A percentile compares a stretch with the other conserved stretches of the same genome.
phyloP scores from a whole-genome alignment of 2,888 invertebrate species.

The Macropis europaea region DNA sequence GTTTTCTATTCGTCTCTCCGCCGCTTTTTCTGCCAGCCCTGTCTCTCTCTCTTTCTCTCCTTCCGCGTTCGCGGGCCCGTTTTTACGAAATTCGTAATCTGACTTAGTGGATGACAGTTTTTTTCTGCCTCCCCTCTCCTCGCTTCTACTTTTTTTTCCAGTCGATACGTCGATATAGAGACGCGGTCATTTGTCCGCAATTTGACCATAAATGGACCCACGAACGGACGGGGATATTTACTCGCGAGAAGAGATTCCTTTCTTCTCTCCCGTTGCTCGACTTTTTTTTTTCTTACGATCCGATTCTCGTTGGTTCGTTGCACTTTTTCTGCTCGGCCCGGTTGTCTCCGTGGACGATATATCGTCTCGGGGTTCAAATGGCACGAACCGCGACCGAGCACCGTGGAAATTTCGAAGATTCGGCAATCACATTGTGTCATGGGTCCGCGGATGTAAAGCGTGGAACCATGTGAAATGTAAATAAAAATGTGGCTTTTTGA shows the following conservation, averaged over 20 bases:
- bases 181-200: slow-evolving; percentile 76
- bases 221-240: slow-evolving; percentile 59
- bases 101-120: slow-evolving; percentile 58
- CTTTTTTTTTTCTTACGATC: slow-evolving; percentile 35
- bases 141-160: slow-evolving; percentile 31
- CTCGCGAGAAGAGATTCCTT: slow-evolving; percentile 33
- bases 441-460: slow-evolving; percentile 11
- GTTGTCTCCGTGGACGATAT: slow-evolving; percentile 55
- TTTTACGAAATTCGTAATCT: slow-evolving; percentile 56
- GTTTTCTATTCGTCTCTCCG: slow-evolving; percentile 55
- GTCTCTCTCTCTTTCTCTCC: neutral
- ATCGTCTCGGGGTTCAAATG: slow-evolving; percentile 69
- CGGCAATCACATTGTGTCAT: slow-evolving; percentile 57
- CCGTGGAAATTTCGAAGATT: slow-evolving; percentile 74
- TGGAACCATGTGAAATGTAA: slow-evolving; percentile 32
- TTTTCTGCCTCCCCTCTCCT: slow-evolving; percentile 33
- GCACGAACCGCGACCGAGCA: slow-evolving; percentile 66
- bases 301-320: slow-evolving; percentile 13
- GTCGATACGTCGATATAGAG: slow-evolving; percentile 49
- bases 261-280: slow-evolving; percentile 32
- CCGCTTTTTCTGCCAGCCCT: slow-evolving; percentile 24
- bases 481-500: slow-evolving; percentile 3
- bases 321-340: neutral
- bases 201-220: slow-evolving; percentile 72
- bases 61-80: slow-evolving; percentile 17